Evolutionary conservation across 1,140 invertebrate genomes (phyloP).

Genomic region (Nebria ingens): DNA sequence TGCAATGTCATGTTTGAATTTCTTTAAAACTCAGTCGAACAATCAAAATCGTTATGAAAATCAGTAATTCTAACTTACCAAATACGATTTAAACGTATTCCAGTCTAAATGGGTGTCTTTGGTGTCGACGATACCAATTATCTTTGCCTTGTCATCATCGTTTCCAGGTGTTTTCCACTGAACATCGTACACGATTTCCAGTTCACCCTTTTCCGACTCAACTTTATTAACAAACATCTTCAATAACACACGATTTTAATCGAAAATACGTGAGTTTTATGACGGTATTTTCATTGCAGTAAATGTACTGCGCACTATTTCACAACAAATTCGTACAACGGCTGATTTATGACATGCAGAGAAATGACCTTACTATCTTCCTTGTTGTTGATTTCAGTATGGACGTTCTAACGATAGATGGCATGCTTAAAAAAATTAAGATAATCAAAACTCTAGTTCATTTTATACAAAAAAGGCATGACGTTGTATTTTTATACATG

Average conservation of each 20-base stretch:
- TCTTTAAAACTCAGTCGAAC: no score
- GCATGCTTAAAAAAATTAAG: no score
- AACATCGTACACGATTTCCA: constrained; percentile 32
- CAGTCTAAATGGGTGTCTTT: constrained; percentile 30
- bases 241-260: neutral
- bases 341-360: neutral
- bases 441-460: no score
- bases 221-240: neutral
- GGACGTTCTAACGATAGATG: neutral
- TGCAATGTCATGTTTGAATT: constrained; percentile 1
- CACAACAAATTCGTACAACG: neutral
- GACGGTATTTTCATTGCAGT: neutral
- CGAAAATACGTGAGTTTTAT: neutral
- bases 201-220: constrained; percentile 23
- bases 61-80: no score
- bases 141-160: constrained; percentile 27
- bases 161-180: constrained; percentile 31
- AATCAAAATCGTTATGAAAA: neutral
- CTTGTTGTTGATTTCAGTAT: neutral
- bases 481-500: no score
- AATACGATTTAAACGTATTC: constrained; percentile 33
- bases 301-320: neutral
- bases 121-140: constrained; percentile 32
- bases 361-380: constrained; percentile 1
- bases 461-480: no score